Percentiles rank a stretch among this genome's conserved stretches.
Conservation (phyloP, 2,888 invertebrate genomes). For the Amiota mariae region DNA sequence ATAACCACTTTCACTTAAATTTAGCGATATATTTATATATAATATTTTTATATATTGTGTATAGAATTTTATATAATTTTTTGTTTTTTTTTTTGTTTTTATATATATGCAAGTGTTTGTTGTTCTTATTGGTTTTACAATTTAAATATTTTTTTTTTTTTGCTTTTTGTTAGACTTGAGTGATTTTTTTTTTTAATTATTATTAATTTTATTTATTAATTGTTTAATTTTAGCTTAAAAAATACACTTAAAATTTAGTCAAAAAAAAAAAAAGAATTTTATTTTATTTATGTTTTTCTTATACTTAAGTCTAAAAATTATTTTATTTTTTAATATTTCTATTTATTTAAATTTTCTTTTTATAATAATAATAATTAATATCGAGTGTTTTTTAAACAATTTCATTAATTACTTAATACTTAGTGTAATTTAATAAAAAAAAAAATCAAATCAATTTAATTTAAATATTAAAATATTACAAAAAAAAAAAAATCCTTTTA, state of each 20-base stretch:
- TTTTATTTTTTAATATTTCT: slow-evolving; percentile 40
- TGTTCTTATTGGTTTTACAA: no score
- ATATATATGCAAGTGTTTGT: neutral
- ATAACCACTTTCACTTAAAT: slow-evolving; percentile 50
- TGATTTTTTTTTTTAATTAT: slow-evolving; percentile 26
- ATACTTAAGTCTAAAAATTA: slow-evolving; percentile 54
- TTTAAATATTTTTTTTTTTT: slow-evolving; percentile 8
- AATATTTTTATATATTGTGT: slow-evolving; percentile 2
- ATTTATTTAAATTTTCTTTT: slow-evolving; percentile 30
- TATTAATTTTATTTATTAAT: slow-evolving; percentile 5
- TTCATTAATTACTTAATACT: slow-evolving; percentile 21
- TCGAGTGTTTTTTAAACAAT: slow-evolving; percentile 58
- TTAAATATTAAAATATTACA: slow-evolving; percentile 7
- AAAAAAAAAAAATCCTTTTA: slow-evolving; percentile 38
- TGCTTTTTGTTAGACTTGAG: neutral
- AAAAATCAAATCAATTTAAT: slow-evolving; percentile 39
- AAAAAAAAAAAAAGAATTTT: slow-evolving; percentile 25
- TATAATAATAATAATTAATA: slow-evolving; percentile 38
- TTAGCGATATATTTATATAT: slow-evolving; percentile 26
- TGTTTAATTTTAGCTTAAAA: slow-evolving; percentile 10
- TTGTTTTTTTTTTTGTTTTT: neutral
- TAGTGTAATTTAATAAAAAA: slow-evolving; percentile 30
- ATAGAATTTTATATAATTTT: slow-evolving; percentile 11
- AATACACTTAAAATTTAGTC: slow-evolving; percentile 18
- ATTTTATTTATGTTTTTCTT: slow-evolving; percentile 33